Evolutionary conservation across 2,888 invertebrate genomes (phyloP).

Genomic region (Octonoba sinensis): DNA sequence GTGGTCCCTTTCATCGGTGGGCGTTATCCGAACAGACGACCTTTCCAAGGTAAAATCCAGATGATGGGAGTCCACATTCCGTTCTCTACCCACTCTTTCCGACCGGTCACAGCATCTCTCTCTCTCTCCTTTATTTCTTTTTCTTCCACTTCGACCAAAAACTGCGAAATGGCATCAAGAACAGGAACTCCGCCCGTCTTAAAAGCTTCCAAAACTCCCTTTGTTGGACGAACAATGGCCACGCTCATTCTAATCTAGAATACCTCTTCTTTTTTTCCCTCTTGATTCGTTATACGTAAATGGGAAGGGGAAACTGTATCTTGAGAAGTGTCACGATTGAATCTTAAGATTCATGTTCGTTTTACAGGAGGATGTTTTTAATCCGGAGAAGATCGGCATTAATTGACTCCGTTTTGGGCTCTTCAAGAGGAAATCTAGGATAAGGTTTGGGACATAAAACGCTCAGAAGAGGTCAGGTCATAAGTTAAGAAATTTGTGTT

Average conservation of each 20-base stretch:
- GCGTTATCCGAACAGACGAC: slow-evolving; percentile 50
- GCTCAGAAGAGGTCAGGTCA: too few relatives aligned
- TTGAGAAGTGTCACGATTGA: slow-evolving; percentile 14
- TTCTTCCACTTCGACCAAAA: slow-evolving; percentile 12
- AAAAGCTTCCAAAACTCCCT: slow-evolving; percentile 15
- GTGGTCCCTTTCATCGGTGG: slow-evolving; percentile 10
- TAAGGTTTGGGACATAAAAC: too few relatives aligned
- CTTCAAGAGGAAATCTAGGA: too few relatives aligned
- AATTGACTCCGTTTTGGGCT: too few relatives aligned
- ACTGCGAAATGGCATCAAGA: slow-evolving; percentile 7
- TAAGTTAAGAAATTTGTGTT: too few relatives aligned
- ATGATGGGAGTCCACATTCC: slow-evolving; percentile 49
- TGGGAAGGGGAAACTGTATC: not conserved
- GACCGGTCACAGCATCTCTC: slow-evolving; percentile 25
- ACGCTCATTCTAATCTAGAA: not conserved
- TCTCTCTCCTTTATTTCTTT: slow-evolving; percentile 11
- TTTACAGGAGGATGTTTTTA: not conserved
- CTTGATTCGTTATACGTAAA: not conserved
- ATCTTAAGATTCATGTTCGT: not conserved
- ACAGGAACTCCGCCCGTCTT: slow-evolving; percentile 2
- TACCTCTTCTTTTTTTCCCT: slow-evolving; percentile 1
- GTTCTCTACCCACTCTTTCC: slow-evolving; percentile 47
- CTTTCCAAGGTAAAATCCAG: slow-evolving; percentile 61
- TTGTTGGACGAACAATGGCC: slow-evolving; percentile 27
- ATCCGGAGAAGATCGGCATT: too few relatives aligned